Evolutionary conservation across 2,888 invertebrate species (phyloP).

Genomic region (Thera britannica): DNA sequence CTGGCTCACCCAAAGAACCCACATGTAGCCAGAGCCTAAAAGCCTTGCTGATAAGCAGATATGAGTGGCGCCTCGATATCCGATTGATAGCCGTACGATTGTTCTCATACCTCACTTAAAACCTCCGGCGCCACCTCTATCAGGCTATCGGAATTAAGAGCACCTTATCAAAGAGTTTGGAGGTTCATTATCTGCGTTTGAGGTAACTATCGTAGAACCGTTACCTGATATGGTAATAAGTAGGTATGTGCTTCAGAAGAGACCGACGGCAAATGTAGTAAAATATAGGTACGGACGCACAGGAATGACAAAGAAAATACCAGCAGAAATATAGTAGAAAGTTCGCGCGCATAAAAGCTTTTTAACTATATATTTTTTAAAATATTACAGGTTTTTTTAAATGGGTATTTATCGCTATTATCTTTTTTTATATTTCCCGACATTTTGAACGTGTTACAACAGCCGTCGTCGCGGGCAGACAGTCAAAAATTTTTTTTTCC

Average conservation of each 20-base stretch:
- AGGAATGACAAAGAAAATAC: no score
- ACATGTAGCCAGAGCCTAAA: slow-evolving; percentile 4
- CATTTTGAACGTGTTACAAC: no score
- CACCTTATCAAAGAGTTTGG: slow-evolving; percentile 22
- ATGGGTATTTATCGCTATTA: no score
- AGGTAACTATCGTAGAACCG: not conserved
- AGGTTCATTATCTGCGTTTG: not conserved
- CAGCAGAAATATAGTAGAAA: no score
- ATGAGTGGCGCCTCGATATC: slow-evolving; percentile 24
- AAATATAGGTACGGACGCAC: no score
- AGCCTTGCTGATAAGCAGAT: slow-evolving; percentile 22
- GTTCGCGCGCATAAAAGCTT: no score
- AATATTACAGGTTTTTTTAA: no score
- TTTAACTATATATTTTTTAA: no score
- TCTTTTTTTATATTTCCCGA: no score
- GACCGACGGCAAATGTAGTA: not conserved
- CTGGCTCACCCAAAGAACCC: not conserved
- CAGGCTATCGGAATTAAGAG: slow-evolving; percentile 23
- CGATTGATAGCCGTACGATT: slow-evolving; percentile 14
- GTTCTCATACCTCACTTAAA: slow-evolving; percentile 25
- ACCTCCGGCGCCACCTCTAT: slow-evolving; percentile 26
- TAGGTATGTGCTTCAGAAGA: not conserved
- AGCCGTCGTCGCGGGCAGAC: no score
- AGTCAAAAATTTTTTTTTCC: no score
- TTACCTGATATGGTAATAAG: no score